Percentiles rank a stretch among this genome's conserved stretches.
Evolutionary conservation across 1,140 invertebrate species (phyloP).

Genomic region (Cydia pomonella): DNA sequence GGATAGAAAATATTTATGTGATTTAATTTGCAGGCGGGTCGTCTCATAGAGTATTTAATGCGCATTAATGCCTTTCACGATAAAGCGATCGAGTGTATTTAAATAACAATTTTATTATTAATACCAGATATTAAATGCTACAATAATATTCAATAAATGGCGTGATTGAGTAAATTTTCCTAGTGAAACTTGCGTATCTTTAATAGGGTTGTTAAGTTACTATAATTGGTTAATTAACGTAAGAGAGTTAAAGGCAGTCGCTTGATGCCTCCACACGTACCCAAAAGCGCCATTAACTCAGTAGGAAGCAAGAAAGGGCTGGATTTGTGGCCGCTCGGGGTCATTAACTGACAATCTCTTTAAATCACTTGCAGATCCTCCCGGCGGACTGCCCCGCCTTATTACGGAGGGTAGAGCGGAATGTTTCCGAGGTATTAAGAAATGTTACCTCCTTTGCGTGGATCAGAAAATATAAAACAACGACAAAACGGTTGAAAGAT

Average conservation of each 20-base stretch:
- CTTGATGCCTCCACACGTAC: conserved; percentile 39
- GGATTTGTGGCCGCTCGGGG: conserved; percentile 68
- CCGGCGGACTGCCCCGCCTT: conserved; percentile 59
- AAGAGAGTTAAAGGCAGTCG: not conserved
- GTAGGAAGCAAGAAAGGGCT: conserved; percentile 67
- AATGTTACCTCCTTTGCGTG: conserved; percentile 51
- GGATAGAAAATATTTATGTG: conserved; percentile 71
- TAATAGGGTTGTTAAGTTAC: conserved; percentile 7
- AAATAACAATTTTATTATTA: conserved; percentile 41
- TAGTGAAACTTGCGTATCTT: conserved; percentile 7
- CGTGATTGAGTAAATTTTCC: not conserved
- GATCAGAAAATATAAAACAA: not conserved
- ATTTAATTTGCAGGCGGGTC: conserved; percentile 65
- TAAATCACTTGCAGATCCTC: conserved; percentile 77
- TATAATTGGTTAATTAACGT: conserved; percentile 30
- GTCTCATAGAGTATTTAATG: conserved; percentile 55
- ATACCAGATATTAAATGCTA: conserved; percentile 33
- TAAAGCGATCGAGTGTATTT: conserved; percentile 37
- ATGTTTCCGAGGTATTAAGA: conserved; percentile 63
- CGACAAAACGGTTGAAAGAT: not conserved
- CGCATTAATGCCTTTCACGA: conserved; percentile 37
- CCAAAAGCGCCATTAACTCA: conserved; percentile 60
- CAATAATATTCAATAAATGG: not conserved
- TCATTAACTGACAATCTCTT: conserved; percentile 79
- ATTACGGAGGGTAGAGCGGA: conserved; percentile 64